These are phyloP conservation scores for Deroptyus accipitrinus DNA, from an alignment of 2,113 vertebrate genomes.

Conservation along the genomic window DNA sequence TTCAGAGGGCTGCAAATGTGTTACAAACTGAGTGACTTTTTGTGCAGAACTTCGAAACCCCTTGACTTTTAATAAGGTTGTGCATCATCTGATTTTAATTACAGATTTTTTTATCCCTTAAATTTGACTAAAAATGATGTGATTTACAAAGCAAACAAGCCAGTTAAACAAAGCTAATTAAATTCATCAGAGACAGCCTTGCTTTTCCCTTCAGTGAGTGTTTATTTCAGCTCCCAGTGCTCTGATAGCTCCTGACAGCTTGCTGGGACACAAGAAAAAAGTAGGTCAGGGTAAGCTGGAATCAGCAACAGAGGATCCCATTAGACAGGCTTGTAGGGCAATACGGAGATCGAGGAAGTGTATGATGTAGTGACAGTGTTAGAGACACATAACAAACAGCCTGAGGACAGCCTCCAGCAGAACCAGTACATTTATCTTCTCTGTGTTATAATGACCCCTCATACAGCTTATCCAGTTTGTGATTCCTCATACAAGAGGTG, in stretches of 20 bases:
- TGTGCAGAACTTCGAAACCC: slow-evolving; percentile 38
- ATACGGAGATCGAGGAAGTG: slow-evolving; percentile 64
- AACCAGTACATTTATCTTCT: slow-evolving; percentile 59
- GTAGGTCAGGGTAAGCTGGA: slow-evolving; percentile 74
- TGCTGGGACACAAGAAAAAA: slow-evolving; percentile 74
- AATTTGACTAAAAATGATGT: slow-evolving; percentile 64
- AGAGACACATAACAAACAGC: slow-evolving; percentile 72
- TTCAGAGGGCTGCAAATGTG: neutral
- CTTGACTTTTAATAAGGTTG: slow-evolving; percentile 47
- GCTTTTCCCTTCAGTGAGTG: slow-evolving; percentile 67
- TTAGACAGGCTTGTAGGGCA: slow-evolving; percentile 71
- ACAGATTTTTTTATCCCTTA: slow-evolving; percentile 56
- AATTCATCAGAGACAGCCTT: slow-evolving; percentile 61
- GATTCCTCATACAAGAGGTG: slow-evolving; percentile 23
- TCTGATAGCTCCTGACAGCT: slow-evolving; percentile 74
- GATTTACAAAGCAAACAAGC: slow-evolving; percentile 68
- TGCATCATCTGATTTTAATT: slow-evolving; percentile 60
- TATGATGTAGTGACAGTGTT: slow-evolving; percentile 62
- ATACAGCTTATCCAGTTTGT: neutral
- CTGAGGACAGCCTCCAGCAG: slow-evolving; percentile 64
- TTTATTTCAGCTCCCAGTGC: slow-evolving; percentile 73
- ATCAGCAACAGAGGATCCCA: slow-evolving; percentile 75
- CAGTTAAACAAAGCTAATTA: slow-evolving; percentile 72
- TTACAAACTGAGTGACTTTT: slow-evolving; percentile 17
- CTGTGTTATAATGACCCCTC: slow-evolving; percentile 48